Conservation (phyloP, 1,140 invertebrate species). For the Bombus vancouverensis region DNA sequence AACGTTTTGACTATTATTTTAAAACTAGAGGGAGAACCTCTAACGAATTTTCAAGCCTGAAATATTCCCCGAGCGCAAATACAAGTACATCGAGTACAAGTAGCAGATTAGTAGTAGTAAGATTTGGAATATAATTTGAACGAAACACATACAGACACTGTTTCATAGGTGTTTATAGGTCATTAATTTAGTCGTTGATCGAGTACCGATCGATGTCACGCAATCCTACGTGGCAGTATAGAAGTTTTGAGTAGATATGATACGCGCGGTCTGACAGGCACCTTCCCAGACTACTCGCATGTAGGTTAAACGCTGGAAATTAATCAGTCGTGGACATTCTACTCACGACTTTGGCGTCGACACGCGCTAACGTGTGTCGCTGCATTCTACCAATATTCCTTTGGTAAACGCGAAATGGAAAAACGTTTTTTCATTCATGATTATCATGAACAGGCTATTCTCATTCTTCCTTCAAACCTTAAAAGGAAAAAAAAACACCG, state of each 20-base stretch:
- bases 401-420: slow-evolving; percentile 9
- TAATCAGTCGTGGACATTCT: slow-evolving; percentile 48
- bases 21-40: neutral
- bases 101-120: neutral
- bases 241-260: neutral
- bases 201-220: neutral
- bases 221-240: neutral
- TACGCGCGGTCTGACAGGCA: slow-evolving; percentile 26
- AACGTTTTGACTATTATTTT: neutral
- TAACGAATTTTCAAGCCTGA: neutral
- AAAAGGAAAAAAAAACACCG: neutral
- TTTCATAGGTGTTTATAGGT: too few relatives aligned
- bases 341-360: slow-evolving; percentile 33
- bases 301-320: slow-evolving; percentile 55
- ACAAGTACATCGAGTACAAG: neutral
- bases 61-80: neutral
- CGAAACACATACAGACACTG: too few relatives aligned
- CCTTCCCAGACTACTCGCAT: slow-evolving; percentile 36
- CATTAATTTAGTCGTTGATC: neutral
- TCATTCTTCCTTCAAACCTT: neutral
- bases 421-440: slow-evolving; percentile 7
- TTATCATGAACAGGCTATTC: slow-evolving; percentile 7
- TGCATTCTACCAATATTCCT: slow-evolving; percentile 21
- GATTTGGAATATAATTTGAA: neutral
- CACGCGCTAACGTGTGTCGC: slow-evolving; percentile 49